Percentiles rank a stretch among this genome's conserved stretches.
Conservation (phyloP, 2,113 vertebrate genomes). For the Brachypteracias leptosomus region DNA sequence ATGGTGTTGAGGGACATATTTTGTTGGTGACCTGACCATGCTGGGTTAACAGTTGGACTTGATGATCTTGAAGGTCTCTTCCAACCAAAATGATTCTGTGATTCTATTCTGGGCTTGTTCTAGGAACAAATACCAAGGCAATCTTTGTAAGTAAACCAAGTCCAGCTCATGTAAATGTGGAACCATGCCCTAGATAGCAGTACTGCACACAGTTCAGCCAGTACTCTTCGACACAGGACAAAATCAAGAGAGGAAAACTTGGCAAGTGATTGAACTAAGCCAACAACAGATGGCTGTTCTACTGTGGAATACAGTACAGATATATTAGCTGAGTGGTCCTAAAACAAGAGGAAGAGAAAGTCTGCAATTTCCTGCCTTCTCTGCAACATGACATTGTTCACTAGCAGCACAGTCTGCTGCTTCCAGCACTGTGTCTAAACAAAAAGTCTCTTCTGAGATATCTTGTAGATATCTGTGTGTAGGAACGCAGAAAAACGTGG, state of each 20-base stretch:
- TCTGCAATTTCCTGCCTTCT: neutral
- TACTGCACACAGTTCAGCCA: neutral
- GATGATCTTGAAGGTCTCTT: too few species aligned
- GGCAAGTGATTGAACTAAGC: neutral
- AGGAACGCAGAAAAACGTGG: neutral
- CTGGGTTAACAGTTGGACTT: too few species aligned
- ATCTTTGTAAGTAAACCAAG: neutral
- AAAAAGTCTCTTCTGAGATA: neutral
- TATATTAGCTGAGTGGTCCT: neutral
- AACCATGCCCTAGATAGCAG: neutral
- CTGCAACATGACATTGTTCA: fast-evolving
- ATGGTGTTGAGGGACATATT: too few species aligned
- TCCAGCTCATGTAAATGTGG: neutral
- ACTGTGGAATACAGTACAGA: neutral
- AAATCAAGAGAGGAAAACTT: neutral
- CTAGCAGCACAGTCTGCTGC: neutral
- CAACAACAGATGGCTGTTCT: neutral
- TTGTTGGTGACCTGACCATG: too few species aligned
- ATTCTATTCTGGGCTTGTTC: neutral
- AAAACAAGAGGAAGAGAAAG: neutral
- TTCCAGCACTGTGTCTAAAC: neutral
- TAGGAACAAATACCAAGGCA: neutral
- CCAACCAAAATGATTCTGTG: too few species aligned
- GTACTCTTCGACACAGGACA: neutral
- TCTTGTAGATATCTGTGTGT: neutral